phyloP scores from a whole-genome alignment of 1,140 invertebrate genomes.

The Grapholita molesta region DNA sequence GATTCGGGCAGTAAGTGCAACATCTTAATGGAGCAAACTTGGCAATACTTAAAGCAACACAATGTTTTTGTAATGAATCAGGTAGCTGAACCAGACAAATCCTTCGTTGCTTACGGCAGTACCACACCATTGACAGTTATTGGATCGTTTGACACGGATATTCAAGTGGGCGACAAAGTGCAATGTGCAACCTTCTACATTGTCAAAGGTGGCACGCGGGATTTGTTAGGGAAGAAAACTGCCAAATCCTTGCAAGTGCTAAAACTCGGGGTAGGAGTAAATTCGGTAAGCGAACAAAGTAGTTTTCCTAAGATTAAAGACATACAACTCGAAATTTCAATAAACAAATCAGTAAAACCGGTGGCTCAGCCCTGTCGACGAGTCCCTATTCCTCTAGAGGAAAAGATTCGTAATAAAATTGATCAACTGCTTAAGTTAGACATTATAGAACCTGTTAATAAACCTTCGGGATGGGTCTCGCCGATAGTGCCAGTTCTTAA shows the following conservation, averaged over 20 bases:
- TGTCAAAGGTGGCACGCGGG: neutral
- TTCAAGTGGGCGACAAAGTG: neutral
- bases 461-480: conserved; percentile 38
- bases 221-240: neutral
- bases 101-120: conserved; percentile 21
- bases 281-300: too few relatives aligned
- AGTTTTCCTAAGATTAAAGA: too few relatives aligned
- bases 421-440: conserved; percentile 20
- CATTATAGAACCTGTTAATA: conserved; percentile 33
- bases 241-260: neutral
- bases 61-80: conserved; percentile 22
- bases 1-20: conserved; percentile 28
- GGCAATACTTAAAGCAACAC: conserved; percentile 16
- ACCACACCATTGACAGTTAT: neutral
- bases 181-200: conserved; percentile 7
- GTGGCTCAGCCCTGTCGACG: conserved; percentile 24
- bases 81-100: conserved; percentile 25
- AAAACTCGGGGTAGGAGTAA: neutral
- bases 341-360: conserved; percentile 26
- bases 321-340: conserved; percentile 20
- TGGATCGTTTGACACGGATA: neutral
- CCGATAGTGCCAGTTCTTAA: conserved; percentile 34
- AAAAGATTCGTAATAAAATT: conserved; percentile 22
- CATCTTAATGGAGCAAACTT: conserved; percentile 20
- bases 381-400: conserved; percentile 10